Base-by-base conservation (phyloP, 2,797 vertebrate genomes). In the Squalus acanthias region DNA sequence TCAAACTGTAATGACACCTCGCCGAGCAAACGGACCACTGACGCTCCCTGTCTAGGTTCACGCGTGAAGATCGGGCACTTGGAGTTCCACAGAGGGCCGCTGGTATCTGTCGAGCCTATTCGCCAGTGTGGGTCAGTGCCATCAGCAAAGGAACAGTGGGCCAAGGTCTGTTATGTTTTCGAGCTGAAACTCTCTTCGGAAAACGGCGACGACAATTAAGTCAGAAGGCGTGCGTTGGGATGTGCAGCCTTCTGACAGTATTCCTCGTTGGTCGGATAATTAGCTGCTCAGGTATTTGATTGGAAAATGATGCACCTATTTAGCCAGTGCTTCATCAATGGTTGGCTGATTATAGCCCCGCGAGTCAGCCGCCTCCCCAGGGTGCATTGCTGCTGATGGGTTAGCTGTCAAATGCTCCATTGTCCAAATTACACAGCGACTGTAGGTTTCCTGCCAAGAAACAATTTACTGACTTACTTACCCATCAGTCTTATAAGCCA, bases 361-460 rank as follows among this genome's bases (percentile, higher is more conserved):
- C 97, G 97, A 97, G 97, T 96, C 97, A 98, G 98, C 96, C 95
- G 97, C 98, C 98, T 98, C 98, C 98, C 96, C 3, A 96, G 98
- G 98, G 98, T 97, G 97, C 97, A 96, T 97, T 98, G 97, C 96
- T 96, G 95, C 96, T 98, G 98, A 98, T 97, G 97, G 98, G 98
- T 98, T 97, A 98, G 98, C 98, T 99, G 98, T 98, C 98, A 98
- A 98, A 99, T 1, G 98, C 98, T 98, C 98, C 97, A 98, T 98
- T 98, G 98, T 98, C 98, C 98, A 99, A 99, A 98, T 97, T 97
- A 98, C 97, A 97, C 98, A 97, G 97, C 97, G 97, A 98, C 98
- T 97, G 97, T 97, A 97, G 97, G 97, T 98, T 98, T 98, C 97
- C 98, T 97, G 97, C 97, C 96, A 98, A 98, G 97, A 98, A 98